phyloP scores from a whole-genome alignment of 2,888 invertebrate genomes.

The Caradrina kadenii region DNA sequence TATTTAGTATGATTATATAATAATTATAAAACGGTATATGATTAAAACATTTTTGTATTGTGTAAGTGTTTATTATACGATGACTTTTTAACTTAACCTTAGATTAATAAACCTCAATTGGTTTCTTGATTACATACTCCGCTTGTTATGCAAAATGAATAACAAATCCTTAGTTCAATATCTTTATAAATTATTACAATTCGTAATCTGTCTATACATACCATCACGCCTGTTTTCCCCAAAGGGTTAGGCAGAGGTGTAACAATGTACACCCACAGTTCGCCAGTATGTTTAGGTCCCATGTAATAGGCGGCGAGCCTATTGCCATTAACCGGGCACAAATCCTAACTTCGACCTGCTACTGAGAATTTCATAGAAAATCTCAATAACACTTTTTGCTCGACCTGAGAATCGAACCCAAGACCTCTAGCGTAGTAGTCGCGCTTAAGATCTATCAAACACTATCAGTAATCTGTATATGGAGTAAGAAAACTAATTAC shows the following conservation, averaged over 20 bases:
- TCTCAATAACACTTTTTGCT: too few relatives aligned
- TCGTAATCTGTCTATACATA: neutral
- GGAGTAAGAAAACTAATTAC: neutral
- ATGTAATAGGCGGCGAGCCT: too few relatives aligned
- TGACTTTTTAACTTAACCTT: constrained; percentile 41
- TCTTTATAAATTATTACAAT: neutral
- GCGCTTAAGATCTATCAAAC: too few relatives aligned
- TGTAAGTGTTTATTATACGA: constrained; percentile 40
- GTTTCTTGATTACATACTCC: constrained; percentile 28
- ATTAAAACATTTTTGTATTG: constrained; percentile 32
- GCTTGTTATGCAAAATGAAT: constrained; percentile 25
- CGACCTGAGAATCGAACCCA: too few relatives aligned
- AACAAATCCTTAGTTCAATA: neutral
- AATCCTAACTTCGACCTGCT: too few relatives aligned
- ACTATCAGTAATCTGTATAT: neutral
- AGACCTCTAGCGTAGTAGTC: too few relatives aligned
- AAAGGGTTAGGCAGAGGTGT: too few relatives aligned
- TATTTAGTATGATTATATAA: constrained; percentile 34
- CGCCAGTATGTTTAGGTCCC: too few relatives aligned
- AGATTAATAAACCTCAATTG: constrained; percentile 33
- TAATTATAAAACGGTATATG: constrained; percentile 22
- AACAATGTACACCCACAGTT: too few relatives aligned
- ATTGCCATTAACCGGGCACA: too few relatives aligned
- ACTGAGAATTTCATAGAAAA: too few relatives aligned
- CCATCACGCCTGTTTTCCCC: too few relatives aligned